These are phyloP conservation scores for Limanda limanda DNA, from an alignment of 2,113 vertebrate species.

Conservation along the genomic window DNA sequence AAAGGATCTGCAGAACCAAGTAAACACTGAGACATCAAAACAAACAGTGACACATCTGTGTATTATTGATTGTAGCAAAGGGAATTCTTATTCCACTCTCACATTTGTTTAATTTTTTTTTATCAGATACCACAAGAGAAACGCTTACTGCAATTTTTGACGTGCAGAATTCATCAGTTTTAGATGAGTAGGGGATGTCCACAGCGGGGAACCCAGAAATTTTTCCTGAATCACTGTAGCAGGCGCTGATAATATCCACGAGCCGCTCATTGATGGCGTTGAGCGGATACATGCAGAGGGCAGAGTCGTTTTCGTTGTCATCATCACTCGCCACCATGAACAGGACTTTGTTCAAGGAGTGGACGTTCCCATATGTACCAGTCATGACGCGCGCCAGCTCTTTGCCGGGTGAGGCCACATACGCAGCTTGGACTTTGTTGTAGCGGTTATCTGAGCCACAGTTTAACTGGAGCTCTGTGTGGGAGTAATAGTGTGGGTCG, in stretches of 20 bases:
- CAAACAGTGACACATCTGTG: slow-evolving; percentile 27
- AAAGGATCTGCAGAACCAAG: slow-evolving; percentile 14
- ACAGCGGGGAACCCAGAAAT: slow-evolving; percentile 75
- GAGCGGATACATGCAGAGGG: slow-evolving; percentile 91
- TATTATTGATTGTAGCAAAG: slow-evolving; percentile 25
- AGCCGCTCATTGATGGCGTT: slow-evolving; percentile 85
- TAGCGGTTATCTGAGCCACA: slow-evolving; percentile 81
- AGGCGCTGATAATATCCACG: slow-evolving; percentile 85
- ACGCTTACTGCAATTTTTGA: slow-evolving; percentile 68
- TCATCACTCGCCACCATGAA: slow-evolving; percentile 88
- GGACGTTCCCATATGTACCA: slow-evolving; percentile 47
- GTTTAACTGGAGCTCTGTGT: slow-evolving; percentile 91
- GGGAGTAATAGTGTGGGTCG: slow-evolving; percentile 91
- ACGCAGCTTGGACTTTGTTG: slow-evolving; percentile 87
- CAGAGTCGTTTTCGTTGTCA: slow-evolving; percentile 74
- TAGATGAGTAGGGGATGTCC: slow-evolving; percentile 87
- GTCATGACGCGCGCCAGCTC: slow-evolving; percentile 78
- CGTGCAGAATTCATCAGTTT: slow-evolving; percentile 61
- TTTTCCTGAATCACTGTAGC: slow-evolving; percentile 83
- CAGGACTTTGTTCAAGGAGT: slow-evolving; percentile 81
- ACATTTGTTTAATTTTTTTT: slow-evolving; percentile 6
- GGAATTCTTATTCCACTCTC: slow-evolving; percentile 9
- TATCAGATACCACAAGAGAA: slow-evolving; percentile 8
- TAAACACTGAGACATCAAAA: slow-evolving; percentile 38
- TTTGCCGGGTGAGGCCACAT: slow-evolving; percentile 80